Conservation (phyloP, 2,797 vertebrate species). For the Girardinus metallicus region DNA sequence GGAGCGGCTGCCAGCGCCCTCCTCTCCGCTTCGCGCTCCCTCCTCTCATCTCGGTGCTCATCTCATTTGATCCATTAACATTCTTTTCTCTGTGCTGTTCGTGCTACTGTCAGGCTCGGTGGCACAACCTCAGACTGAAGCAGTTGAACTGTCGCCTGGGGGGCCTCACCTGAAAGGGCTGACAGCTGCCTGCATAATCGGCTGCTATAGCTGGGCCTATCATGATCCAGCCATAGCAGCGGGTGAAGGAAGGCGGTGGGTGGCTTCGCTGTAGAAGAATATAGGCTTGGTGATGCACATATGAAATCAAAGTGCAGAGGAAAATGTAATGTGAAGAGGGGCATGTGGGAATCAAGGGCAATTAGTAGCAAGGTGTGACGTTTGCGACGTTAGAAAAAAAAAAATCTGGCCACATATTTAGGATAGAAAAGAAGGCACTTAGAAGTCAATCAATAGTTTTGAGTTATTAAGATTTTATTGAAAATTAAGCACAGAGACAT, state of each 20-base stretch:
- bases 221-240: conserved; percentile 54
- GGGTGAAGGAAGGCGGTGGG: conserved; percentile 37
- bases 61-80: conserved; percentile 81
- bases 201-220: conserved; percentile 56
- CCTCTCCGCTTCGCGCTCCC: conserved; percentile 36
- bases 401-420: background rate
- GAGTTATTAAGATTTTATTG: background rate
- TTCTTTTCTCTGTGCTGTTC: conserved; percentile 75
- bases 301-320: conserved; percentile 25
- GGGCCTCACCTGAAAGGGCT: conserved; percentile 82
- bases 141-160: conserved; percentile 82
- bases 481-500: conserved; percentile 1
- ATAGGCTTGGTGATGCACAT: conserved; percentile 43
- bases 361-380: background rate
- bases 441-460: background rate
- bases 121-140: conserved; percentile 76
- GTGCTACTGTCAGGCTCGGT: conserved; percentile 71
- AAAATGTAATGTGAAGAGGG: conserved; percentile 5
- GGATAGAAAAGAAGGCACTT: background rate
- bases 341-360: conserved; percentile 18
- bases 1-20: conserved; percentile 66
- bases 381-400: background rate
- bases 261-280: conserved; percentile 39
- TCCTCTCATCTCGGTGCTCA: conserved; percentile 74
- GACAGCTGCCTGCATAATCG: conserved; percentile 84